Percentiles rank a stretch among this genome's conserved stretches.
phyloP scores from a whole-genome alignment of 1,140 invertebrate genomes.

The Chymomyza costata region DNA sequence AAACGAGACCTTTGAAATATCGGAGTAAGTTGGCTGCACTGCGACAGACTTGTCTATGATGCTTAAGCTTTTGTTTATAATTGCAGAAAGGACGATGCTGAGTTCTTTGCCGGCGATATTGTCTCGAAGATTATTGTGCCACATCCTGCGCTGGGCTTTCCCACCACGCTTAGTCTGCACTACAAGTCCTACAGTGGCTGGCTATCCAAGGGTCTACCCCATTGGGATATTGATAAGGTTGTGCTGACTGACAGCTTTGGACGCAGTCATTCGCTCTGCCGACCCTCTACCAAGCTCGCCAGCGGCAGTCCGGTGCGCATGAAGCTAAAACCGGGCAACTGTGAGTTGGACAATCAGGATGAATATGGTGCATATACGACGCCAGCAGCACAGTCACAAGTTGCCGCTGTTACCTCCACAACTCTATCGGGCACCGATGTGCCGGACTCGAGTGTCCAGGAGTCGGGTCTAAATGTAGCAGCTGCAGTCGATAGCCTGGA shows the following conservation, averaged over 20 bases:
- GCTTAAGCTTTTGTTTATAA: neutral
- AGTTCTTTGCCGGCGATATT: slow-evolving; percentile 82
- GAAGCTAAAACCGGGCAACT: slow-evolving; percentile 85
- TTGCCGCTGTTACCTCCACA: neutral
- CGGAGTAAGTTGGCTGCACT: slow-evolving; percentile 79
- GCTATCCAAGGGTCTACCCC: slow-evolving; percentile 88
- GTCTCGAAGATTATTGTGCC: slow-evolving; percentile 89
- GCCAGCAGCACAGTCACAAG: slow-evolving; percentile 16
- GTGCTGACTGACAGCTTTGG: slow-evolving; percentile 90
- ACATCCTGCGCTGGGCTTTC: slow-evolving; percentile 87
- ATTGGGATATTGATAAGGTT: slow-evolving; percentile 89
- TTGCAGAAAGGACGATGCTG: slow-evolving; percentile 85
- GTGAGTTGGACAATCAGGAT: slow-evolving; percentile 78
- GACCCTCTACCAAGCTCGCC: slow-evolving; percentile 83
- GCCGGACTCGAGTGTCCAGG: slow-evolving; percentile 57
- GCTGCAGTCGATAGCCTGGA: slow-evolving; percentile 53
- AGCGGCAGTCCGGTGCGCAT: slow-evolving; percentile 83
- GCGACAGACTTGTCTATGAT: neutral
- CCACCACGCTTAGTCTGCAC: slow-evolving; percentile 83
- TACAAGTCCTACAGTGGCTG: slow-evolving; percentile 94
- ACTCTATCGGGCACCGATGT: slow-evolving; percentile 20
- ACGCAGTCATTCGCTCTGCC: slow-evolving; percentile 87
- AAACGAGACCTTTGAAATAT: slow-evolving; percentile 93
- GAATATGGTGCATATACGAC: slow-evolving; percentile 65
- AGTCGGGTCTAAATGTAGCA: slow-evolving; percentile 34